phyloP scores from a whole-genome alignment of 2,113 vertebrate species.

The Corythaeola cristata region DNA sequence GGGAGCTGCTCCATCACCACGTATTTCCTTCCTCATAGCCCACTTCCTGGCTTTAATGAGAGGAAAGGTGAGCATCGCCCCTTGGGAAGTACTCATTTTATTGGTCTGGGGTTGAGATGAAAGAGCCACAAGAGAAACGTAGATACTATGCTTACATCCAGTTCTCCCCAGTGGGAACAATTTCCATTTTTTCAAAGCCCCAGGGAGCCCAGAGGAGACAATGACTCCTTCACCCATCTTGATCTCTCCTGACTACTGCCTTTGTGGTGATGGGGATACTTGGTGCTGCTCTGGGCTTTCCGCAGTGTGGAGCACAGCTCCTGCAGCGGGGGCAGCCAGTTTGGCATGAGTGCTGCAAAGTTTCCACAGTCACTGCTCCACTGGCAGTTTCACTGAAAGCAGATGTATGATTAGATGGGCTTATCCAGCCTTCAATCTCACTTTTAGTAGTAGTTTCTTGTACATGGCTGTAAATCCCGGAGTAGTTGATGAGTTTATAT shows the following conservation, averaged over 20 bases:
- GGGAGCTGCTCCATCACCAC: neutral
- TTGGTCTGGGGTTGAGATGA: neutral
- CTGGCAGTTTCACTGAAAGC: neutral
- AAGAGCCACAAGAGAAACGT: neutral
- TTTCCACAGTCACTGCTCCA: neutral
- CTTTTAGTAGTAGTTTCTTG: slow-evolving; percentile 36
- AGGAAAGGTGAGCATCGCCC: neutral
- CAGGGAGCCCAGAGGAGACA: neutral
- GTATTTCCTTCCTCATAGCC: neutral
- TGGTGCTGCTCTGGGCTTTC: neutral
- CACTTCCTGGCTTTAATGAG: neutral
- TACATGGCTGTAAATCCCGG: slow-evolving; percentile 39
- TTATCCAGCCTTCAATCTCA: slow-evolving; percentile 35
- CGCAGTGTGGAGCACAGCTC: rapidly evolving
- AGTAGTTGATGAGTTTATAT: slow-evolving; percentile 29
- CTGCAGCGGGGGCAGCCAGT: neutral
- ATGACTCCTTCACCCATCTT: neutral
- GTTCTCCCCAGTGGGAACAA: neutral
- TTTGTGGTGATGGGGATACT: neutral
- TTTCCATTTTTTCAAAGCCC: neutral
- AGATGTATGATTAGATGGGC: neutral
- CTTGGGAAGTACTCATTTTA: neutral
- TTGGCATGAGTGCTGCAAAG: neutral
- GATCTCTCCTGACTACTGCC: neutral
- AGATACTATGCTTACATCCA: neutral